Conservation (phyloP, 2,113 vertebrate genomes). For the Sminthopsis crassicaudata region DNA sequence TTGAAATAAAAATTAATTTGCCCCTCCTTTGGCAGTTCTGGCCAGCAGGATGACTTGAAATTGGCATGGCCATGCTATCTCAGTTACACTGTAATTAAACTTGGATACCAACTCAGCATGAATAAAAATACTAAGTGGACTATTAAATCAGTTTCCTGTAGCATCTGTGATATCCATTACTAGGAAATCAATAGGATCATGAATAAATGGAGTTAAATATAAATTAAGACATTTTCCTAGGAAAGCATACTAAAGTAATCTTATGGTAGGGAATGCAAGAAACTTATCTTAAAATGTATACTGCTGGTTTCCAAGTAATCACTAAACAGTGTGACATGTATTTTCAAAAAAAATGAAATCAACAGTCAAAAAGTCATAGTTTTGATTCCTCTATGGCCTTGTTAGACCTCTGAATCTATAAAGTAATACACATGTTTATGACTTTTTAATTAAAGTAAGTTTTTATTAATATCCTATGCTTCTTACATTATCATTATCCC, state of each 20-base stretch:
- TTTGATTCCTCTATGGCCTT: background rate
- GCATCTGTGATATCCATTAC: conserved; percentile 45
- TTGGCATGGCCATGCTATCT: conserved; percentile 17
- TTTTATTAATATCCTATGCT: background rate
- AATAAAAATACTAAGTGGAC: conserved; percentile 68
- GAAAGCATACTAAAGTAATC: conserved; percentile 27
- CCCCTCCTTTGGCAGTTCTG: background rate
- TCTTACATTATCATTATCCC: background rate
- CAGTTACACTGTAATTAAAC: conserved; percentile 50
- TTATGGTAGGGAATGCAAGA: background rate
- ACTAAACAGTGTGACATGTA: background rate
- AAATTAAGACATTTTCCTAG: conserved; percentile 17
- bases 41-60: conserved; percentile 31
- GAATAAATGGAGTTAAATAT: conserved; percentile 34
- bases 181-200: conserved; percentile 40
- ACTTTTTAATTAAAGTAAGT: background rate
- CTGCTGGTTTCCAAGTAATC: background rate
- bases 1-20: background rate
- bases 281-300: background rate
- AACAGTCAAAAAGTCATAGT: background rate
- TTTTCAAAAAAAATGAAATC: conserved; percentile 34
- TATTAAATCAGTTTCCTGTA: conserved; percentile 20
- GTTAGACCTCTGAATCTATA: background rate
- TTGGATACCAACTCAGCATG: conserved; percentile 52
- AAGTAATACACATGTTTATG: background rate